Evolutionary conservation across 2,888 invertebrate genomes (phyloP).

Genomic region (Tetramorium bicarinatum): DNA sequence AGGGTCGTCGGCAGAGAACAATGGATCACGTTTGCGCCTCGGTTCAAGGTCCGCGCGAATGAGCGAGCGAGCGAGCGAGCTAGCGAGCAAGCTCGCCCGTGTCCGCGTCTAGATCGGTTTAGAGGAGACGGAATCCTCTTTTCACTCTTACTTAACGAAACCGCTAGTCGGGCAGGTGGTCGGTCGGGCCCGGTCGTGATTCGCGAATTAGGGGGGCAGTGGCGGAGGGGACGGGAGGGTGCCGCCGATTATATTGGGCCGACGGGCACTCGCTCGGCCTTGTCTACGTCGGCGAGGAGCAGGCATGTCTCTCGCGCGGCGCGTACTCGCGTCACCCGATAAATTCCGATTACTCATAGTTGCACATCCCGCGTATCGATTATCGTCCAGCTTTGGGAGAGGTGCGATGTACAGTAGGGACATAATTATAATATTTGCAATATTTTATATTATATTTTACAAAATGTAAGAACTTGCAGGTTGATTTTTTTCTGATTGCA

Average conservation of each 20-base stretch:
- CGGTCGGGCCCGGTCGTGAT: slow-evolving; percentile 48
- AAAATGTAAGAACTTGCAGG: not conserved
- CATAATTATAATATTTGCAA: not conserved
- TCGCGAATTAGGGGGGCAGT: slow-evolving; percentile 55
- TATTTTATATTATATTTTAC: not conserved
- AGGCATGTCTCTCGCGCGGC: slow-evolving; percentile 7
- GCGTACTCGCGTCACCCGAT: slow-evolving; percentile 27
- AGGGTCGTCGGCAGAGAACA: slow-evolving; percentile 78
- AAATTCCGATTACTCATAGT: slow-evolving; percentile 35
- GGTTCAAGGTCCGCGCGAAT: slow-evolving; percentile 74
- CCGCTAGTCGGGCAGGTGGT: slow-evolving; percentile 65
- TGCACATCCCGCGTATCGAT: slow-evolving; percentile 10
- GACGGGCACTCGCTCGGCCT: slow-evolving; percentile 44
- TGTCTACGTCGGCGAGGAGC: slow-evolving; percentile 25
- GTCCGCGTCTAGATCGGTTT: slow-evolving; percentile 67
- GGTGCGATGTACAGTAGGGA: not conserved
- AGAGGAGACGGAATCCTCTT: slow-evolving; percentile 63
- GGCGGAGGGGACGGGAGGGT: too few species aligned
- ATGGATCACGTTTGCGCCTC: slow-evolving; percentile 73
- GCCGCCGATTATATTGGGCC: slow-evolving; percentile 53
- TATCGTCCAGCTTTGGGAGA: not conserved
- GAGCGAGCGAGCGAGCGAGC: slow-evolving; percentile 32
- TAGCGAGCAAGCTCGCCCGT: slow-evolving; percentile 14
- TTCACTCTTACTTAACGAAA: slow-evolving; percentile 66
- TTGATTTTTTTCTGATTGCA: not conserved